These are phyloP conservation scores for Cryptus viduatorius DNA, from an alignment of 2,888 invertebrate genomes.

Conservation along the genomic window DNA sequence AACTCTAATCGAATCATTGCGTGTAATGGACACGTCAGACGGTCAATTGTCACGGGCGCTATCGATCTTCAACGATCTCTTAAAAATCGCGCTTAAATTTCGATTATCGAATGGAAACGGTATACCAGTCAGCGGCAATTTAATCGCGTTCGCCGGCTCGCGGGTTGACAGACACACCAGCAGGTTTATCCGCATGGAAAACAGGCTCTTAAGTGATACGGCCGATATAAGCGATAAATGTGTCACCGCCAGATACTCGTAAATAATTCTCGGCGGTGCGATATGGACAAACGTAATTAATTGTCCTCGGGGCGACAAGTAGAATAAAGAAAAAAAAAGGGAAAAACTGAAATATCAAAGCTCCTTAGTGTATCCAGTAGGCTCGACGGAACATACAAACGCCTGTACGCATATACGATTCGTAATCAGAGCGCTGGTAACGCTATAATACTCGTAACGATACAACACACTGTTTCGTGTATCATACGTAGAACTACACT, in stretches of 20 bases:
- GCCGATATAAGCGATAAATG: constrained; percentile 71
- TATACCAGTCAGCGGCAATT: constrained; percentile 4
- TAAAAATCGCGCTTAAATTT: not conserved
- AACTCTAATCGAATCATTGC: constrained; percentile 20
- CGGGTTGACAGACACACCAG: constrained; percentile 55
- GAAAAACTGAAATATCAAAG: constrained; percentile 46
- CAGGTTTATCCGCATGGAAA: constrained; percentile 59
- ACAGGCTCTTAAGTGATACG: constrained; percentile 68
- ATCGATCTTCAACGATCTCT: not conserved
- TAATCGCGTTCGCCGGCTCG: constrained; percentile 35
- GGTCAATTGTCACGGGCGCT: not conserved
- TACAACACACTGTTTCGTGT: constrained; percentile 49
- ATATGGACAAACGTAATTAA: constrained; percentile 72
- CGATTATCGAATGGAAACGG: constrained; percentile 7
- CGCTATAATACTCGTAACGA: constrained; percentile 40
- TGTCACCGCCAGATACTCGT: constrained; percentile 68
- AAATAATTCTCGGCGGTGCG: constrained; percentile 69
- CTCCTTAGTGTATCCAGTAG: constrained; percentile 15
- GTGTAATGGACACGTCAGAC: constrained; percentile 19
- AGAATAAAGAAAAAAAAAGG: constrained; percentile 26
- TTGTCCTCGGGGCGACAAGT: constrained; percentile 66
- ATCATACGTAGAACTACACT: constrained; percentile 50
- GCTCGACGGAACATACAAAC: constrained; percentile 33
- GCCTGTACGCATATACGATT: constrained; percentile 35
- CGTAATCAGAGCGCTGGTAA: constrained; percentile 48